phyloP scores from a whole-genome alignment of 2,888 invertebrate species.

The Troglohyphantes excavatus region DNA sequence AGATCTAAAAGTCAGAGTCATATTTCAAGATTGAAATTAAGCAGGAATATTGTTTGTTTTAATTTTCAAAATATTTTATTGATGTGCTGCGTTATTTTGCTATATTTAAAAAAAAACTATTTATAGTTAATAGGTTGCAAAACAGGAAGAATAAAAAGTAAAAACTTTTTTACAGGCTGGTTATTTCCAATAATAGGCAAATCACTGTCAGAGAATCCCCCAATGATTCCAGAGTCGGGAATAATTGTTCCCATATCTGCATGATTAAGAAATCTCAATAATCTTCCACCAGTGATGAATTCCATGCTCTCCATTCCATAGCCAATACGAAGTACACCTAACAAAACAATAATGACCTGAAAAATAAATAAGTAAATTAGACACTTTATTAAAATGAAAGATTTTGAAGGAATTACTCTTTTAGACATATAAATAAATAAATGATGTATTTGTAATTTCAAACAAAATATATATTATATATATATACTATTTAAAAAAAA shows the following conservation, averaged over 20 bases:
- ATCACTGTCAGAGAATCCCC: constrained; percentile 80
- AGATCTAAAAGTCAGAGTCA: no score
- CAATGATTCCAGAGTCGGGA: constrained; percentile 80
- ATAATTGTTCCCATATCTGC: constrained; percentile 80
- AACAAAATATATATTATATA: background rate
- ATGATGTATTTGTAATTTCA: no score
- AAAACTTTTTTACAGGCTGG: constrained; percentile 79
- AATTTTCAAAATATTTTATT: no score
- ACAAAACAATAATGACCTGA: constrained; percentile 87
- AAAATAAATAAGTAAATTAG: constrained; percentile 20
- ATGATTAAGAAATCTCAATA: constrained; percentile 80
- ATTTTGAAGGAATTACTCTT: background rate
- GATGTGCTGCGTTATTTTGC: no score
- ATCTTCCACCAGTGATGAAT: constrained; percentile 84
- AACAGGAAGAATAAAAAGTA: background rate
- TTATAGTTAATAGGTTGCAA: no score
- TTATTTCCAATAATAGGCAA: constrained; percentile 80
- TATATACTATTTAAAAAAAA: no score
- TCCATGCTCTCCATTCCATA: constrained; percentile 92
- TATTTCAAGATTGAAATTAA: no score
- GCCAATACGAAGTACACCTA: constrained; percentile 90
- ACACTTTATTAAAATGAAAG: no score
- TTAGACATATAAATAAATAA: no score
- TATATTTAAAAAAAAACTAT: no score
- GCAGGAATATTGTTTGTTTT: no score